Evolutionary conservation across 1,140 invertebrate genomes (phyloP).

Genomic region (Archegozetes longisetosus): DNA sequence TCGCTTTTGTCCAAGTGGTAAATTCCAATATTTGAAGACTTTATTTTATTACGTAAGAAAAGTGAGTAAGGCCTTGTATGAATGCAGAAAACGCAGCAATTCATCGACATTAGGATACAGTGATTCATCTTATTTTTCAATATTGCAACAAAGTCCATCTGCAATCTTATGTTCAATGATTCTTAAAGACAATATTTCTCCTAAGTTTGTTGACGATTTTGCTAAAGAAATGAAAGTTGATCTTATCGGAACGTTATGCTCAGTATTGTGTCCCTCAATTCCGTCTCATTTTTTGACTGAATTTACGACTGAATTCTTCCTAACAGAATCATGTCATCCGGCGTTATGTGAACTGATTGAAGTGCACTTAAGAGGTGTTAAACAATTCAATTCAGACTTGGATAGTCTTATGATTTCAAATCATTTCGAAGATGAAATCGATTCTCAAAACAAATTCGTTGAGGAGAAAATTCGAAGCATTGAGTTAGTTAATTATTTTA

Average conservation of each 20-base stretch:
- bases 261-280: constrained; percentile 13
- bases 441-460: neutral
- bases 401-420: too few species aligned
- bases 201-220: constrained; percentile 15
- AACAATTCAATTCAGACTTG: too few species aligned
- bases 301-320: neutral
- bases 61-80: constrained; percentile 14
- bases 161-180: constrained; percentile 16
- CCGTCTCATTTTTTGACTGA: constrained; percentile 4
- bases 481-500: constrained; percentile 14
- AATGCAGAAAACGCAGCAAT: constrained; percentile 16
- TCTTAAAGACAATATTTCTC: constrained; percentile 15
- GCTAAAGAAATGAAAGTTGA: constrained; percentile 17
- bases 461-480: neutral
- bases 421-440: neutral
- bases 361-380: constrained; percentile 7
- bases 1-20: constrained; percentile 5
- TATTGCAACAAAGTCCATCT: constrained; percentile 15
- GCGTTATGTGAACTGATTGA: constrained; percentile 13
- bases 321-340: constrained; percentile 10
- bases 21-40: constrained; percentile 15
- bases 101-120: neutral
- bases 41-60: constrained; percentile 13
- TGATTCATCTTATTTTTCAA: constrained; percentile 14
- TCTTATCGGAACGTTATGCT: constrained; percentile 12